Base-by-base conservation (phyloP, 2,888 invertebrate species). In the Eupithecia subfuscata region DNA sequence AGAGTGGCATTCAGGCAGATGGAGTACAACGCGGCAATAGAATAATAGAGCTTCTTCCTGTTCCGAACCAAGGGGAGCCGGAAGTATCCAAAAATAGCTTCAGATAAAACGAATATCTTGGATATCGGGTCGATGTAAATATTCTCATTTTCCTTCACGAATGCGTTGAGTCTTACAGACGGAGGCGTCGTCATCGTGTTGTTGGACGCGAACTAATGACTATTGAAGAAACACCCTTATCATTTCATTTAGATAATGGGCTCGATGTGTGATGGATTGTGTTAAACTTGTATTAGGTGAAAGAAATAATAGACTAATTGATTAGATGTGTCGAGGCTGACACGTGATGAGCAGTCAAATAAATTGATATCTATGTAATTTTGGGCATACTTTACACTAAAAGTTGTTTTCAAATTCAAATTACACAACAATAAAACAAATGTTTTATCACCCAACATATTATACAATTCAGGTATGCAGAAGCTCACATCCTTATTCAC, bases 121-220 rank as follows among this genome's bases (percentile, higher is more conserved):
- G 91, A 88, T 74, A 90, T 78, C 18, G 75, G 70, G 75, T 91
- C 91, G 37, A 89, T 79, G 64, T 82, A 83, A 0, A 76, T 79
- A 73, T 84, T 84, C 9, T 82, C 79, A 67, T 79, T 79, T 71
- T 82, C 79, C 72, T 83, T 77, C 14, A 90, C 77, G 70, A 87
- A 89, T n/a, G 87, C 87, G 71, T 91, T 90, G 25, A 89, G 84
- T 48, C 83, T 86, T 60, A 87, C 84, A 12, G 78, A 45, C 5
- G 76, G 81, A 43, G 85, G 84, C 85, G 87, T 78, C 90, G 88
- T 86, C 73, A 74, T 74, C 77, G 43, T 72, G 25, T 25, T 70
- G 18, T 30, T n/a, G 12, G 71, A 65, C 67, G 48, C 65, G 37
- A 34, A 69, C 75, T 70, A 76, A 74, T 73, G 69, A 69, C 74